phyloP scores from a whole-genome alignment of 1,140 invertebrate species.

The Lineus longissimus region DNA sequence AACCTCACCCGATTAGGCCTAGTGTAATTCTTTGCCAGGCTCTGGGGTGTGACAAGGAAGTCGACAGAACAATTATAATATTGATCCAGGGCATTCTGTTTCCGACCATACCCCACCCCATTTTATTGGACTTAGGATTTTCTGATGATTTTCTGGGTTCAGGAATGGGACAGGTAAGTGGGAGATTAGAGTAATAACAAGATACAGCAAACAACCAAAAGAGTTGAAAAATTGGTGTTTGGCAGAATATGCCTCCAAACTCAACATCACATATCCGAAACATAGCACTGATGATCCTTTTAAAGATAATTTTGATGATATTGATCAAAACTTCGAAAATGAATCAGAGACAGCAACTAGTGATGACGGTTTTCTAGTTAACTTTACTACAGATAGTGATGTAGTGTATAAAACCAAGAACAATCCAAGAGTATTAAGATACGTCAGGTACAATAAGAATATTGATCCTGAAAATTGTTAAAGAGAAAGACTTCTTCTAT shows the following conservation, averaged over 20 bases:
- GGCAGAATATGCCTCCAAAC: neutral
- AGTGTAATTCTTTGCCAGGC: no score
- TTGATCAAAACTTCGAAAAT: neutral
- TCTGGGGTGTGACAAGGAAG: no score
- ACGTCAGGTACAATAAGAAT: conserved; percentile 12
- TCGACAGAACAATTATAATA: no score
- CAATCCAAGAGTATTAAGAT: conserved; percentile 8
- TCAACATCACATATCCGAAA: neutral
- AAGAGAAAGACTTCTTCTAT: conserved; percentile 15
- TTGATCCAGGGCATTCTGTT: no score
- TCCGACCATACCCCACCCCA: no score
- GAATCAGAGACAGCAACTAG: neutral
- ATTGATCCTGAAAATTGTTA: conserved; percentile 19
- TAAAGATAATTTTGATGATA: neutral
- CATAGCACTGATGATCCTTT: neutral
- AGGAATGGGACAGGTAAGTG: no score
- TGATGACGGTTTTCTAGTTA: no score
- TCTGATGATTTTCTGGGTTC: no score
- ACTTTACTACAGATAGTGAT: neutral
- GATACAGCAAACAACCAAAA: neutral
- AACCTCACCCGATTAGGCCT: no score
- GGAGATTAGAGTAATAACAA: neutral
- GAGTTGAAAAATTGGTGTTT: neutral
- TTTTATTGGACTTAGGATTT: no score
- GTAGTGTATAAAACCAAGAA: neutral